Conservation (phyloP, 2,113 vertebrate species). For the Rallus limicola region DNA sequence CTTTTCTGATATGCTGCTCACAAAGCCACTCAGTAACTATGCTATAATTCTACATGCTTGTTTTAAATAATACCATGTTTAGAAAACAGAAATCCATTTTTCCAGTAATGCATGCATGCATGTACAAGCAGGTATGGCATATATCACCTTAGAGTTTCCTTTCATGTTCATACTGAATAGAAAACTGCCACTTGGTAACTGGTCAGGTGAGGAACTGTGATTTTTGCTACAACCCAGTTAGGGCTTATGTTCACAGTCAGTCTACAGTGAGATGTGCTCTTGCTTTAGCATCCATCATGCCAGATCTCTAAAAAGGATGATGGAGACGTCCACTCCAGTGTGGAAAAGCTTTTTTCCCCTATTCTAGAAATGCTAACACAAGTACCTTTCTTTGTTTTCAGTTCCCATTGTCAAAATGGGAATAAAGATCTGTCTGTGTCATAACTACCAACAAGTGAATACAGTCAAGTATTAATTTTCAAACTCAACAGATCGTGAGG, state of each 20-base stretch:
- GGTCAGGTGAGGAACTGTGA: neutral
- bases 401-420: neutral
- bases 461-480: neutral
- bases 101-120: neutral
- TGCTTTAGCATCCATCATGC: neutral
- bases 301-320: neutral
- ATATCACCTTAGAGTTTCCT: neutral
- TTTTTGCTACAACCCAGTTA: rapidly evolving
- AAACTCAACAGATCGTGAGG: neutral
- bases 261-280: neutral
- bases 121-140: neutral
- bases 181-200: neutral
- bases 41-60: neutral
- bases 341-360: neutral
- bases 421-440: neutral
- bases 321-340: neutral
- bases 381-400: neutral
- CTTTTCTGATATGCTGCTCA: neutral
- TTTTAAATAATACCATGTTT: neutral
- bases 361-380: neutral
- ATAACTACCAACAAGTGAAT: neutral
- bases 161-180: neutral
- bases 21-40: neutral
- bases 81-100: neutral
- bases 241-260: neutral